phyloP scores from a whole-genome alignment of 1,140 invertebrate genomes.

The Temnothorax nylanderi region DNA sequence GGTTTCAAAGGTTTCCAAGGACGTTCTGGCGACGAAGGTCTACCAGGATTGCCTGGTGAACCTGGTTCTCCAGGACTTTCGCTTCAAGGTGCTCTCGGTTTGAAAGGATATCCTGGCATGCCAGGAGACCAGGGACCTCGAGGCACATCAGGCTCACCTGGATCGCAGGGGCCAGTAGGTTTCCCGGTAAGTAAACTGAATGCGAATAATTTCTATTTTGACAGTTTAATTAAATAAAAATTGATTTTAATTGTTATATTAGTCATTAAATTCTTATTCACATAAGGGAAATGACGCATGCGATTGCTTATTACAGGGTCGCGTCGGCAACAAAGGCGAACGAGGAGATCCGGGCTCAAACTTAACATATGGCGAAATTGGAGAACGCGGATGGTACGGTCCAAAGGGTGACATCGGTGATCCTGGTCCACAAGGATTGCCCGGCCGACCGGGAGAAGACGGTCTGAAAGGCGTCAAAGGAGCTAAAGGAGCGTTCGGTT shows the following conservation, averaged over 20 bases:
- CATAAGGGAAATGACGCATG: not conserved
- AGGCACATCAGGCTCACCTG: conserved; percentile 84
- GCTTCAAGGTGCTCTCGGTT: conserved; percentile 82
- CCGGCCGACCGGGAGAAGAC: conserved; percentile 83
- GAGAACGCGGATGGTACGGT: conserved; percentile 78
- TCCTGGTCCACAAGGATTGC: conserved; percentile 79
- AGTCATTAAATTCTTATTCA: not conserved
- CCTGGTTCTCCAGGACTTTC: conserved; percentile 84
- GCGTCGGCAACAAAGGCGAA: conserved; percentile 83
- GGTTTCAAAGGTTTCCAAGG: conserved; percentile 87
- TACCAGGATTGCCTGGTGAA: conserved; percentile 83
- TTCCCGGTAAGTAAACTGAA: conserved; percentile 74
- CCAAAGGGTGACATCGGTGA: conserved; percentile 81
- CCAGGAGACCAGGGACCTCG: conserved; percentile 85
- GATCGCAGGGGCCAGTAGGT: conserved; percentile 83
- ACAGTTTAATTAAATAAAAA: not conserved
- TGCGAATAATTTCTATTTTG: not conserved
- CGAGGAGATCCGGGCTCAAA: conserved; percentile 83
- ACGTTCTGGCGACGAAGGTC: conserved; percentile 84
- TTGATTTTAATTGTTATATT: conserved; percentile 2
- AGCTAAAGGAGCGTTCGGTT: conserved; percentile 84
- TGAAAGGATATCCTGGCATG: conserved; percentile 86
- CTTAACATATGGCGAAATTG: conserved; percentile 82
- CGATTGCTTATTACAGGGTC: conserved; percentile 72
- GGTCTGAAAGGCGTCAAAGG: conserved; percentile 86